Conservation (phyloP, 2,888 invertebrate genomes). For the Polyommatus iphigenia region DNA sequence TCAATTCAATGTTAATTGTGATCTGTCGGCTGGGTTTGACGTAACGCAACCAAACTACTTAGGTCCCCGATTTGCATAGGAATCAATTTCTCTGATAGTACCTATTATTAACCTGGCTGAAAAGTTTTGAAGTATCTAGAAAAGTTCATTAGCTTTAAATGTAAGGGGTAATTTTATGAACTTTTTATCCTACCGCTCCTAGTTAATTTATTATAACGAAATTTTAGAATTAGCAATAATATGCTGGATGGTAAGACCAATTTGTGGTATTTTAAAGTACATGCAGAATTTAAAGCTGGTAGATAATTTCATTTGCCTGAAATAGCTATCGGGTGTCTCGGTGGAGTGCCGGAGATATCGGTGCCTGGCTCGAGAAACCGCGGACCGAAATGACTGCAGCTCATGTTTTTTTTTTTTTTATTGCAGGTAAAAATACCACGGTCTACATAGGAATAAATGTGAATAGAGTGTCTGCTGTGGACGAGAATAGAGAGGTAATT, state of each 20-base stretch:
- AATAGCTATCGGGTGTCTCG: slow-evolving; percentile 31
- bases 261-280: background rate
- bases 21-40: too few species aligned
- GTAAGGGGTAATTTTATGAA: too few species aligned
- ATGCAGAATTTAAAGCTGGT: slow-evolving; percentile 6
- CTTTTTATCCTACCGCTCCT: too few species aligned
- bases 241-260: background rate
- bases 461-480: slow-evolving; percentile 82
- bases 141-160: too few species aligned
- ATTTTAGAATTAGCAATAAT: too few species aligned
- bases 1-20: too few species aligned
- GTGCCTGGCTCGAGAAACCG: slow-evolving; percentile 41
- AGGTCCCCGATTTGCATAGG: too few species aligned
- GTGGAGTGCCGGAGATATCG: slow-evolving; percentile 46
- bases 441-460: slow-evolving; percentile 82
- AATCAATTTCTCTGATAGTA: too few species aligned
- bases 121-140: too few species aligned
- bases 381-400: slow-evolving; percentile 43
- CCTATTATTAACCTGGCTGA: too few species aligned
- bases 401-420: slow-evolving; percentile 42
- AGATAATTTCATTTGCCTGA: slow-evolving; percentile 22
- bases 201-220: too few species aligned
- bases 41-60: too few species aligned
- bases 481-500: slow-evolving; percentile 83
- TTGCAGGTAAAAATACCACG: slow-evolving; percentile 80